Conservation (phyloP, 2,888 invertebrate genomes). For the Tuberolachnus salignus region DNA sequence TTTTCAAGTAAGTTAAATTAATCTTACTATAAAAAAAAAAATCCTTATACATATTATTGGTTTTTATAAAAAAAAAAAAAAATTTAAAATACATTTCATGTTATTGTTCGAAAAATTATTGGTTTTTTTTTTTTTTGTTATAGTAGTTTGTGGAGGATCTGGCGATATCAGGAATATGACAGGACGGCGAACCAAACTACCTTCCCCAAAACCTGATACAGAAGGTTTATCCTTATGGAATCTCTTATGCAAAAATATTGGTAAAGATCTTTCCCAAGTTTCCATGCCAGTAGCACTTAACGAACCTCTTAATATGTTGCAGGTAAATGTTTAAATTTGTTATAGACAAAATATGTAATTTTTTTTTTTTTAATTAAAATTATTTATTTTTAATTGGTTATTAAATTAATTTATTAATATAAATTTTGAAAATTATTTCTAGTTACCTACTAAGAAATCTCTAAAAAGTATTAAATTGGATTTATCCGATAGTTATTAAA, state of each 20-base stretch:
- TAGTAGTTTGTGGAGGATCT: constrained; percentile 52
- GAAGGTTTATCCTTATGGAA: constrained; percentile 83
- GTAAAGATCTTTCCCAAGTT: constrained; percentile 83
- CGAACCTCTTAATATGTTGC: constrained; percentile 81
- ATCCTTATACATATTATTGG: neutral
- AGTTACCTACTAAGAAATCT: no score
- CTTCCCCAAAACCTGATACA: constrained; percentile 73
- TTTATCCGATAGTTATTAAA: no score
- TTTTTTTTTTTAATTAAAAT: neutral
- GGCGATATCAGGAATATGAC: constrained; percentile 61
- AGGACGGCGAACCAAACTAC: constrained; percentile 73
- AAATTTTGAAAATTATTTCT: neutral
- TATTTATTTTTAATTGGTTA: neutral
- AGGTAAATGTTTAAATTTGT: constrained; percentile 64
- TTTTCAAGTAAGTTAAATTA: constrained; percentile 12
- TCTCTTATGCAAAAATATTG: constrained; percentile 79
- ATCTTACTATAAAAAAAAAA: neutral
- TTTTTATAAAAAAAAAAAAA: constrained; percentile 1
- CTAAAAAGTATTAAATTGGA: neutral
- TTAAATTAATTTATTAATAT: neutral
- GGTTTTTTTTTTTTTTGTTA: constrained; percentile 29
- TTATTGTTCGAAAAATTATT: neutral
- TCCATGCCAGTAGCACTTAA: constrained; percentile 87
- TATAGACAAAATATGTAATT: neutral
- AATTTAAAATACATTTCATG: neutral